Conservation (phyloP, 2,797 vertebrate genomes). For the Coilia nasus region DNA sequence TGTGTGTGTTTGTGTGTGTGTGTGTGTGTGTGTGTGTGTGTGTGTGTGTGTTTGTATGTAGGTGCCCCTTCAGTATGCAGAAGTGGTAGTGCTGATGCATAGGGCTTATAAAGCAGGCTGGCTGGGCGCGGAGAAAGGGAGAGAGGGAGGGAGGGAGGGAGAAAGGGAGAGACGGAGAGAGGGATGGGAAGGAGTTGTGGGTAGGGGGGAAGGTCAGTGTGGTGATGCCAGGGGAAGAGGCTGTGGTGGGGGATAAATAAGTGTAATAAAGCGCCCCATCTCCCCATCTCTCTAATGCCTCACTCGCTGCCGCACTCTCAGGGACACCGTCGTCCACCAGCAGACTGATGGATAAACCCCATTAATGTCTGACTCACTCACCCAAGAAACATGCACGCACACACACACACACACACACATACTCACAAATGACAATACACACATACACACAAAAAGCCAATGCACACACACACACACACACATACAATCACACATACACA, state of each 20-base stretch:
- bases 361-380: neutral
- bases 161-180: too few species aligned
- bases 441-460: neutral
- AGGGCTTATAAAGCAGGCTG: neutral
- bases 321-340: neutral
- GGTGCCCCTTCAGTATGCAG: neutral
- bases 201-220: neutral
- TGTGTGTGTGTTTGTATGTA: too few species aligned
- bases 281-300: neutral
- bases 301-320: neutral
- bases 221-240: neutral
- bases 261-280: neutral
- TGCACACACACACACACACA: too few species aligned
- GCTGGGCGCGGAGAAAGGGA: neutral
- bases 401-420: slow-evolving; percentile 29
- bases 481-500: too few species aligned
- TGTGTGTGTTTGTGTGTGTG: too few species aligned
- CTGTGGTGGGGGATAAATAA: neutral
- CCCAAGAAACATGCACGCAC: neutral
- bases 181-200: too few species aligned
- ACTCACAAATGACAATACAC: neutral
- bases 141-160: too few species aligned
- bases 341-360: slow-evolving; percentile 15
- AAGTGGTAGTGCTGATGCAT: neutral
- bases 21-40: too few species aligned